Percentiles rank a stretch among this genome's conserved stretches.
These are phyloP conservation scores for Uropetala carovei DNA, from an alignment of 2,888 invertebrate species.

Conservation along the genomic window DNA sequence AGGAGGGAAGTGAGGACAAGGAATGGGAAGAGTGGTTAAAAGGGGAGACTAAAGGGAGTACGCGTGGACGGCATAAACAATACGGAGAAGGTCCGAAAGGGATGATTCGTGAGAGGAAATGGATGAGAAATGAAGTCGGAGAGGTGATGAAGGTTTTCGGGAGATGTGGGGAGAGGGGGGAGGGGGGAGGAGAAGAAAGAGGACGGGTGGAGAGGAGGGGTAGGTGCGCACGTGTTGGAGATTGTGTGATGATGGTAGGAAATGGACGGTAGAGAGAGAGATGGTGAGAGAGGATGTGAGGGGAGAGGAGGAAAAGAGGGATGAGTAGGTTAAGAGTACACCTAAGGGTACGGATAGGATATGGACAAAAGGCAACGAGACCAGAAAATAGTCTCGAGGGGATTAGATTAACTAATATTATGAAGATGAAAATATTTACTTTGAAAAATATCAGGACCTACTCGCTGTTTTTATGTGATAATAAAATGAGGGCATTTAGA, in stretches of 20 bases:
- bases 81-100: constrained; percentile 49
- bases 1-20: background rate
- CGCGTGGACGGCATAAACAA: constrained; percentile 59
- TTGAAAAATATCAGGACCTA: no score
- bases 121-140: constrained; percentile 57
- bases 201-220: constrained; percentile 8
- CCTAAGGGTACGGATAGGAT: constrained; percentile 34
- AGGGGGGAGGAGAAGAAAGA: background rate
- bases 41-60: background rate
- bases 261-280: constrained; percentile 40
- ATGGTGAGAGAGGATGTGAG: no score
- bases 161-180: background rate
- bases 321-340: constrained; percentile 2
- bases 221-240: constrained; percentile 44
- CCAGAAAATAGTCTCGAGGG: constrained; percentile 27
- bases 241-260: constrained; percentile 60
- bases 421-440: background rate
- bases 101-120: constrained; percentile 58
- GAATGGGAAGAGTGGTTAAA: background rate
- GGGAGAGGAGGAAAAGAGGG: constrained; percentile 24
- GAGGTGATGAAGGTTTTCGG: constrained; percentile 49
- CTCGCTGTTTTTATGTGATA: no score
- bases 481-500: no score
- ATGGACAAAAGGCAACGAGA: constrained; percentile 47
- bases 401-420: constrained; percentile 4